phyloP scores from a whole-genome alignment of 1,140 invertebrate species.

The Oscheius sp. region DNA sequence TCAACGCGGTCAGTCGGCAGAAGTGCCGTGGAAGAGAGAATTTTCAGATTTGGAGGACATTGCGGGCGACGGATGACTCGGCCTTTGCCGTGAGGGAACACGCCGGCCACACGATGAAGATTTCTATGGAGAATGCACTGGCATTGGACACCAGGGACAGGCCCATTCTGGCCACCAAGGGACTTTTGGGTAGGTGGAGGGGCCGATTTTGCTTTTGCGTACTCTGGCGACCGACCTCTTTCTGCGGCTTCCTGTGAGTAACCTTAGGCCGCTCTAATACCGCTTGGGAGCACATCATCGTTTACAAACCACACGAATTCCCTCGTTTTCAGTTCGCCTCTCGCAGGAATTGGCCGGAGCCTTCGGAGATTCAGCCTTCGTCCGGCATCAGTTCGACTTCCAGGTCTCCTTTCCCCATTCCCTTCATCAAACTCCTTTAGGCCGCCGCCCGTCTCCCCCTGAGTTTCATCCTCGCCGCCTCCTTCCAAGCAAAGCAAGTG shows the following conservation, averaged over 20 bases:
- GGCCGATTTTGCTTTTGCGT: too few species aligned
- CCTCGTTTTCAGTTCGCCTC: conserved; percentile 2
- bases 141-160: conserved; percentile 49
- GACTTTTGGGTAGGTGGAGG: conserved; percentile 30
- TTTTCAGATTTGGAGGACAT: conserved; percentile 53
- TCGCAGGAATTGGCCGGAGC: conserved; percentile 49
- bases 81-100: conserved; percentile 56
- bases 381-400: conserved; percentile 51
- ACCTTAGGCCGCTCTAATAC: too few species aligned
- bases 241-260: too few species aligned
- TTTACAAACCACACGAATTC: background rate
- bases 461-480: conserved; percentile 44
- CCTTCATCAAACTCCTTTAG: conserved; percentile 28
- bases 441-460: conserved; percentile 46
- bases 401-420: conserved; percentile 36
- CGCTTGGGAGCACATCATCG: too few species aligned
- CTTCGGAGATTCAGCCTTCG: conserved; percentile 54
- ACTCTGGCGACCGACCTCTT: too few species aligned
- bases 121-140: conserved; percentile 54
- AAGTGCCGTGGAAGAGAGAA: too few species aligned
- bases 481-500: conserved; percentile 43
- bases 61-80: conserved; percentile 43
- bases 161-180: conserved; percentile 48
- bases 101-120: conserved; percentile 58
- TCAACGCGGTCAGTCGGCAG: conserved; percentile 54